Percentiles rank a stretch among this genome's conserved stretches.
These are phyloP conservation scores for Drosophila sordidapex DNA, from an alignment of 2,888 invertebrate species.

Conservation along the genomic window DNA sequence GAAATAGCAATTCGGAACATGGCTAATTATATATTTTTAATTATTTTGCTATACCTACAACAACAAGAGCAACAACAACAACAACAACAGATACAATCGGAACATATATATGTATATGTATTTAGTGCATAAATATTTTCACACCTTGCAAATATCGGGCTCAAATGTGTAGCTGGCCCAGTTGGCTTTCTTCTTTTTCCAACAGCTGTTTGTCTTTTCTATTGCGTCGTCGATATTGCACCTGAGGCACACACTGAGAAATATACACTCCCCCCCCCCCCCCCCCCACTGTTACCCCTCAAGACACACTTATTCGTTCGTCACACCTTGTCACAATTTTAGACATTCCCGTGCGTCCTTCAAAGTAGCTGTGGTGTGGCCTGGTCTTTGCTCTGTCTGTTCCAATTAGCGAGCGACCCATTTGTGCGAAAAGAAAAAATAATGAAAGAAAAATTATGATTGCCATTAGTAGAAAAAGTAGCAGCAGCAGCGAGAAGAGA, in stretches of 20 bases:
- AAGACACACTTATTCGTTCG: conserved; percentile 26
- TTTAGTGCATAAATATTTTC: conserved; percentile 55
- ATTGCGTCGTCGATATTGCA: conserved; percentile 58
- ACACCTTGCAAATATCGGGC: conserved; percentile 56
- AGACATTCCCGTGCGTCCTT: conserved; percentile 55
- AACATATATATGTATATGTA: conserved; percentile 32
- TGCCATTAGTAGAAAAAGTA: conserved; percentile 50
- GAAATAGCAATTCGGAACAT: conserved; percentile 32
- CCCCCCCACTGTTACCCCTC: neutral
- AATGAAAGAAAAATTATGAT: conserved; percentile 62
- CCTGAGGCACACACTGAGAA: conserved; percentile 18
- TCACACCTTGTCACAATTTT: conserved; percentile 66
- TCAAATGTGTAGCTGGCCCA: conserved; percentile 6
- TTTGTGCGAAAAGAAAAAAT: conserved; percentile 39
- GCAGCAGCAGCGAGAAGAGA: conserved; percentile 1
- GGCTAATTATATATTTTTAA: conserved; percentile 47
- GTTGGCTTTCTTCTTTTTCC: conserved; percentile 9
- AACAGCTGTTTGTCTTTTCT: conserved; percentile 30
- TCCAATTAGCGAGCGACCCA: conserved; percentile 73
- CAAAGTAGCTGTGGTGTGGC: conserved; percentile 60
- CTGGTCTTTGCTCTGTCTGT: conserved; percentile 51
- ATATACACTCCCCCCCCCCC: neutral
- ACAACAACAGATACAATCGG: conserved; percentile 15
- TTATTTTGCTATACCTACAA: conserved; percentile 55
- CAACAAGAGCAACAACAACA: conserved; percentile 38